Conservation (phyloP, 2,113 vertebrate species). For the Pyrgilauda ruficollis region DNA sequence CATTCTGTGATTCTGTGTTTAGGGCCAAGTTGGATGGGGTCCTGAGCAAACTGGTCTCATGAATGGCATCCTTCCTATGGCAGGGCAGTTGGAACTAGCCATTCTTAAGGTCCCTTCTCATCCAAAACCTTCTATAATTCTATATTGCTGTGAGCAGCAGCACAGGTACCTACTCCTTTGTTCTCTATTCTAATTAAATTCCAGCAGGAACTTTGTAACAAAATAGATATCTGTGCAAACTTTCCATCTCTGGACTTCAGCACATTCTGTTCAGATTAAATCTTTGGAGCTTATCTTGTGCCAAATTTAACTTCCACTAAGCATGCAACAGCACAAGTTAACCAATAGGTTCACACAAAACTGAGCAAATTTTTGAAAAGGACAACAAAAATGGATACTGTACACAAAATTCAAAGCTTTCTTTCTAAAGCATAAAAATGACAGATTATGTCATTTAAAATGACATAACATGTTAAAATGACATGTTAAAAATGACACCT, state of each 20-base stretch:
- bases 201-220: neutral
- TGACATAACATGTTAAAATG: no score
- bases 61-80: neutral
- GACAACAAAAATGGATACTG: neutral
- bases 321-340: neutral
- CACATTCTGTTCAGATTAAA: neutral
- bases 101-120: neutral
- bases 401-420: neutral
- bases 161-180: neutral
- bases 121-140: neutral
- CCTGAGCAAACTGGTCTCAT: neutral
- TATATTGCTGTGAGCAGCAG: neutral
- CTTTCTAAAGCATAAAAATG: neutral
- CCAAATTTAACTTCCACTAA: neutral
- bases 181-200: neutral
- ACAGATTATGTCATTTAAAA: no score
- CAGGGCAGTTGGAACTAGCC: neutral
- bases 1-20: neutral
- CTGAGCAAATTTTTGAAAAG: neutral
- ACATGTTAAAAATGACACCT: neutral
- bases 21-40: neutral
- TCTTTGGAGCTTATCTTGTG: neutral
- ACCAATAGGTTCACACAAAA: neutral
- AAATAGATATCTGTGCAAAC: neutral
- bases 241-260: neutral